Percentiles rank a stretch among this genome's conserved stretches.
phyloP scores from a whole-genome alignment of 1,140 invertebrate genomes.

The Macrobrachium rosenbergii region DNA sequence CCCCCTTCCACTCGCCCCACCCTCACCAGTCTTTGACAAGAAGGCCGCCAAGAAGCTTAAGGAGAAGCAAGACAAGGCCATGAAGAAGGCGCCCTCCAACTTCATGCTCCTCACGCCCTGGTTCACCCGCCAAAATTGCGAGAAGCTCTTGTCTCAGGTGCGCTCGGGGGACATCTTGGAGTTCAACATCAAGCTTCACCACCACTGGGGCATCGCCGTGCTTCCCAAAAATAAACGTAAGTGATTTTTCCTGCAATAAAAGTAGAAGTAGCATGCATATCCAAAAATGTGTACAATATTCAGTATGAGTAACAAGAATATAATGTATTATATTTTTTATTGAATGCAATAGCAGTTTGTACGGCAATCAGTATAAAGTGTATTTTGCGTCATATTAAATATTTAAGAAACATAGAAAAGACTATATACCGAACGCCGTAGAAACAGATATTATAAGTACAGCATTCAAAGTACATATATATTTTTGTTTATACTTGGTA shows the following conservation, averaged over 20 bases:
- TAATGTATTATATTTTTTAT: no score
- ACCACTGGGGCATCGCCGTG: conserved; percentile 64
- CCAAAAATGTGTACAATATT: no score
- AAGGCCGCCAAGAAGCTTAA: conserved; percentile 58
- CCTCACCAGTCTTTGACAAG: conserved; percentile 50
- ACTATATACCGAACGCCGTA: no score
- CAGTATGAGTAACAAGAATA: no score
- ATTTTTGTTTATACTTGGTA: no score
- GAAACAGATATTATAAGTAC: no score
- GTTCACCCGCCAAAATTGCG: conserved; percentile 58
- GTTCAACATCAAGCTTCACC: conserved; percentile 64
- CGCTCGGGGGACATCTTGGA: conserved; percentile 59
- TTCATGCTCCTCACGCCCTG: conserved; percentile 62
- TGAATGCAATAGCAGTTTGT: no score
- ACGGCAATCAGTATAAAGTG: no score
- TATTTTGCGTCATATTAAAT: no score
- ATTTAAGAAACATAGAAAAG: no score
- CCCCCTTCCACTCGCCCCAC: conserved; percentile 2
- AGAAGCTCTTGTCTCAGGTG: conserved; percentile 57
- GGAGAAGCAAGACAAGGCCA: conserved; percentile 58
- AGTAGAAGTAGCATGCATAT: no score
- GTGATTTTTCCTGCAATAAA: not conserved
- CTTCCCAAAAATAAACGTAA: conserved; percentile 63
- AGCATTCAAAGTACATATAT: no score
- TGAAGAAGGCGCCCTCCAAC: conserved; percentile 60